Percentiles rank a stretch among this genome's conserved stretches.
Evolutionary conservation across 2,888 invertebrate genomes (phyloP).

Genomic region (Erebia ligea): DNA sequence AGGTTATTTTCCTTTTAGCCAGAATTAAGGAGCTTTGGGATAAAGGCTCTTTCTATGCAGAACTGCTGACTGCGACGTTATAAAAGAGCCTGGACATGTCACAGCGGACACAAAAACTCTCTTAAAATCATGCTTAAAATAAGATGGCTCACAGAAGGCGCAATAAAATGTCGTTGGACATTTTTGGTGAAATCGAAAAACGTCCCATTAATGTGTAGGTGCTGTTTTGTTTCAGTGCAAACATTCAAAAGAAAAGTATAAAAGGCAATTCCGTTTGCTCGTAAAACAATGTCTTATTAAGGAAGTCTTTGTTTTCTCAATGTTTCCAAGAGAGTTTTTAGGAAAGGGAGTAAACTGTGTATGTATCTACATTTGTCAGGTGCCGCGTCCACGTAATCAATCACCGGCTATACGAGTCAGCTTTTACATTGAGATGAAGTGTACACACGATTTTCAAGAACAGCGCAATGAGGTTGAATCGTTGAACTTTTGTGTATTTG

Average conservation of each 20-base stretch:
- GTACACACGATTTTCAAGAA: slow-evolving; percentile 13
- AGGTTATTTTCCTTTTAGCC: too few relatives aligned
- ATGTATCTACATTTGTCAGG: slow-evolving; percentile 18
- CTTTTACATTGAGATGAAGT: slow-evolving; percentile 42
- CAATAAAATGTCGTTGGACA: background rate
- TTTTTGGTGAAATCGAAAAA: background rate
- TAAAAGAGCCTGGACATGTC: too few relatives aligned
- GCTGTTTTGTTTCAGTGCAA: background rate
- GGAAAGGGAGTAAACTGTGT: background rate
- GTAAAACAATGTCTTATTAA: background rate
- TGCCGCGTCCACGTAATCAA: slow-evolving; percentile 42
- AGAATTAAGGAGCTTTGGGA: too few relatives aligned
- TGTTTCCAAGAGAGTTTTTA: slow-evolving; percentile 4
- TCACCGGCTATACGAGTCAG: slow-evolving; percentile 46
- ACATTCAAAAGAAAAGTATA: background rate
- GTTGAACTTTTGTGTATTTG: background rate
- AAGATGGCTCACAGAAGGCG: background rate
- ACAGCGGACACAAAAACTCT: too few relatives aligned
- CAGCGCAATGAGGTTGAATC: background rate
- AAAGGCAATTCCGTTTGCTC: background rate
- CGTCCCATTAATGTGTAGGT: background rate
- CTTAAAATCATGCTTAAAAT: too few relatives aligned
- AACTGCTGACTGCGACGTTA: too few relatives aligned
- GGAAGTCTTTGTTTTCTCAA: slow-evolving; percentile 3
- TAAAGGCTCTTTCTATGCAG: too few relatives aligned